Evolutionary conservation across 1,140 invertebrate genomes (phyloP), one percentile per base, ranked within the genome.

Genomic region (Phymastichus coffea): DNA sequence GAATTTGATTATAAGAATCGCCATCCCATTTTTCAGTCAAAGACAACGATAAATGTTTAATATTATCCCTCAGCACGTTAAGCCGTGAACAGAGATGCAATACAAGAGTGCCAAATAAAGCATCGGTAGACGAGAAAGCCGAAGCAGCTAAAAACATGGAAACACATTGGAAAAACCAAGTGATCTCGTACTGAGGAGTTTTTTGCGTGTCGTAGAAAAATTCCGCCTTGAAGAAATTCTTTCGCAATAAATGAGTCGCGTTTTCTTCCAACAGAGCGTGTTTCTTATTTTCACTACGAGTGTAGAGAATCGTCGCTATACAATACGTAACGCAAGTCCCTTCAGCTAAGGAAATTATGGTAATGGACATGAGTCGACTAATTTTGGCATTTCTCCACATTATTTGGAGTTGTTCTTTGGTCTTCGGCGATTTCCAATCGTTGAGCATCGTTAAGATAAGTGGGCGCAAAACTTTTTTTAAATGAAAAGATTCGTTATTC

Each of bases 161-260:
- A 1, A 74, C 23, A n/a, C 63, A 63, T 66, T 82, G 80, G 38
- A 79, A 70, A 0, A 58, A 2, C 53, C 78, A 81, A 0, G 76
- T 80, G 4, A 81, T 25, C 57, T 80, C 75, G 59, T 75, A 81
- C 0, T 71, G 72, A 20, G 79, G 78, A 2, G 71, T 73, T 26
- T 66, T 66, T n/a, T 65, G 65, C 0, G 70, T 71, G 55, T 79
- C 69, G 52, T 78, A 82, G 1, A 79, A 79, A 52, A 81, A 81
- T 74, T 79, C 17, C 4, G 19, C 35, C 14, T 12, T 10, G 20
- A 59, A 22, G 22, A 17, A 49, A 10, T 33, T 23, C 10, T 22
- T 41, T 9, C 26, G 17, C 17, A 28, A 20, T 23, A 19, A 12
- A 19, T 40, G 17, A 26, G 14, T n/a, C n/a, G n/a, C n/a, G n/a